Conservation (phyloP, 2,113 vertebrate genomes). For the Coptodon bakossiorum region DNA sequence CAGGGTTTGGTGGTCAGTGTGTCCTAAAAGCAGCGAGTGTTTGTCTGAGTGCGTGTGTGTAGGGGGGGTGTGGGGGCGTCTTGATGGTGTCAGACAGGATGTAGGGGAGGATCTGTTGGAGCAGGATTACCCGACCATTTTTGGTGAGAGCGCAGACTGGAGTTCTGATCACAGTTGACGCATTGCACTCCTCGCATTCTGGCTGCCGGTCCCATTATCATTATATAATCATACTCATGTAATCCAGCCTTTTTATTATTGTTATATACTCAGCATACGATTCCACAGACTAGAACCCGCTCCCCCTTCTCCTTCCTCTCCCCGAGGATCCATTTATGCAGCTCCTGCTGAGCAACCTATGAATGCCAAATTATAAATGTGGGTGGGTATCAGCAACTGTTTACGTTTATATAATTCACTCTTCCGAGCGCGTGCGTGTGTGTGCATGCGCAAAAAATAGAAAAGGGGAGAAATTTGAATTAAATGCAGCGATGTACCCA, state of each 20-base stretch:
- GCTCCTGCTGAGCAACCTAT: constrained; percentile 40
- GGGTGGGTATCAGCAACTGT: constrained; percentile 41
- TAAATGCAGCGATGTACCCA: constrained; percentile 51
- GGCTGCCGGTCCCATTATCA: constrained; percentile 18
- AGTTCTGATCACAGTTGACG: constrained; percentile 56
- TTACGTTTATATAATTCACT: constrained; percentile 44
- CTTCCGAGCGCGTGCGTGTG: background rate
- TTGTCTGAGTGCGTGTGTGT: background rate
- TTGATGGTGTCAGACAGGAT: constrained; percentile 48
- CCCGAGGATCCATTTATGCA: constrained; percentile 26
- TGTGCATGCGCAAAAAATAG: background rate
- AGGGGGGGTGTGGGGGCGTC: constrained; percentile 35
- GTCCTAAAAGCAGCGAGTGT: background rate
- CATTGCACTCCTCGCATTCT: constrained; percentile 44
- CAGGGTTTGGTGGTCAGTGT: background rate
- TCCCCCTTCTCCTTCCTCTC: background rate
- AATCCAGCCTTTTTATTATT: background rate
- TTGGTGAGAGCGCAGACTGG: constrained; percentile 44
- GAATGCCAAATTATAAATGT: constrained; percentile 46
- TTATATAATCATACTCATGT: constrained; percentile 46
- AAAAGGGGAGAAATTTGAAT: constrained; percentile 8
- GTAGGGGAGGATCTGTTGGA: constrained; percentile 44
- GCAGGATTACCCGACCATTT: constrained; percentile 51
- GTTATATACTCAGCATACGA: background rate
- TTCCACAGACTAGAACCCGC: background rate